Percentiles rank a stretch among this genome's conserved stretches.
phyloP scores from a whole-genome alignment of 2,113 vertebrate species.

The Ivindomyrus marchei region DNA sequence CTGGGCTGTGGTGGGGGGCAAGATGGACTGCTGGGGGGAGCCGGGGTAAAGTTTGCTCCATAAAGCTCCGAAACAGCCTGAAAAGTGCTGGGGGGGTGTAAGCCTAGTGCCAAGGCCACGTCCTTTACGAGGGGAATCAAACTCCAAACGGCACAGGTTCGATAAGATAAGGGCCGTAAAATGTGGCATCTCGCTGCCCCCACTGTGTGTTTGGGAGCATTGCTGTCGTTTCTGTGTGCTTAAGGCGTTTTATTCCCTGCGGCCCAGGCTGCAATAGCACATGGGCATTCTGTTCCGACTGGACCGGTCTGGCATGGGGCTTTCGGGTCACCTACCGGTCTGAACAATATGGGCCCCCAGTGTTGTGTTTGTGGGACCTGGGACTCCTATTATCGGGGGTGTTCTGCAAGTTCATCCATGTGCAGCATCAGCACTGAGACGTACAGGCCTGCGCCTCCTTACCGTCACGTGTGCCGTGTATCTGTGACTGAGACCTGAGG shows the following conservation, averaged over 20 bases:
- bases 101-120: constrained; percentile 1
- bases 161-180: constrained; percentile 43
- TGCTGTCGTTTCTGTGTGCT: not conserved
- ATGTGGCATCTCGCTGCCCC: not conserved
- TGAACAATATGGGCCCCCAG: not conserved
- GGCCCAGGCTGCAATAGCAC: not conserved
- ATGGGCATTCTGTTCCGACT: not conserved
- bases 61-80: constrained; percentile 46
- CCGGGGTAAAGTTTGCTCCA: constrained; percentile 44
- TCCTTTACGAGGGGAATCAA: constrained; percentile 33
- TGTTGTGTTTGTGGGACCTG: not conserved
- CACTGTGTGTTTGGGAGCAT: constrained; percentile 10
- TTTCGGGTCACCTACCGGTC: not conserved
- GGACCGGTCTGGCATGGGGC: not conserved
- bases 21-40: constrained; percentile 27
- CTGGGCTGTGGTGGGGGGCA: constrained; percentile 37
- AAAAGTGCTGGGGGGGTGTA: constrained; percentile 38
- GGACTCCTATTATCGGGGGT: not conserved
- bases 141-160: constrained; percentile 12
- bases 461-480: not conserved
- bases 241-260: not conserved
- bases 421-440: not conserved
- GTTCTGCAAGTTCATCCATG: not conserved
- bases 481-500: not conserved
- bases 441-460: not conserved